Percentiles rank a stretch among this genome's conserved stretches.
Evolutionary conservation across 92 coral and sea anemone genomes (phyloP).

Genomic region (Epizoanthus scotinus): DNA sequence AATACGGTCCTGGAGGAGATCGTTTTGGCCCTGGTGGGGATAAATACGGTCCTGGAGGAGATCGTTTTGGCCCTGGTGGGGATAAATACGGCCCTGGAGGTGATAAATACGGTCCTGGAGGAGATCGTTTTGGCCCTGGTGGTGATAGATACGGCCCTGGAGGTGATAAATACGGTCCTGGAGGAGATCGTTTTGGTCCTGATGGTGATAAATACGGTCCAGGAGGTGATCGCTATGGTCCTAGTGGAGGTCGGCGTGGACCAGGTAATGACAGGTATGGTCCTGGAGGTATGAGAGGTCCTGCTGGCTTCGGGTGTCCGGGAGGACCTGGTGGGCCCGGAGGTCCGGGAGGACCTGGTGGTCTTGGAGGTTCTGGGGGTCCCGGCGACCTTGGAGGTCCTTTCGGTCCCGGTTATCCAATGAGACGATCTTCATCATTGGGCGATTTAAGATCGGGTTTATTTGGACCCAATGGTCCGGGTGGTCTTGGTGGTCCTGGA

Average conservation of each 20-base stretch:
- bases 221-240: background rate
- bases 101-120: background rate
- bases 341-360: constrained; percentile 6
- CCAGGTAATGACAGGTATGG: background rate
- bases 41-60: constrained; percentile 5
- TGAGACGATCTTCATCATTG: constrained; percentile 14
- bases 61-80: background rate
- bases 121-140: background rate
- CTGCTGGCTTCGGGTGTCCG: background rate
- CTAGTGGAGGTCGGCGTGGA: background rate
- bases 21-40: background rate
- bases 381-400: constrained; percentile 17
- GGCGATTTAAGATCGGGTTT: constrained; percentile 3
- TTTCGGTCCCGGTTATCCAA: background rate
- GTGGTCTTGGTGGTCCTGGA: background rate
- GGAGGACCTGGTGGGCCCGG: constrained; percentile 10
- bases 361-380: constrained; percentile 3
- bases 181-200: background rate
- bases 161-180: background rate
- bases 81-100: background rate
- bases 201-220: constrained; percentile 1
- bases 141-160: background rate
- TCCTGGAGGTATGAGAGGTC: constrained; percentile 22
- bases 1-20: background rate
- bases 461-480: background rate